Base-by-base conservation (phyloP, 1,140 invertebrate genomes). In the Formica exsecta region DNA sequence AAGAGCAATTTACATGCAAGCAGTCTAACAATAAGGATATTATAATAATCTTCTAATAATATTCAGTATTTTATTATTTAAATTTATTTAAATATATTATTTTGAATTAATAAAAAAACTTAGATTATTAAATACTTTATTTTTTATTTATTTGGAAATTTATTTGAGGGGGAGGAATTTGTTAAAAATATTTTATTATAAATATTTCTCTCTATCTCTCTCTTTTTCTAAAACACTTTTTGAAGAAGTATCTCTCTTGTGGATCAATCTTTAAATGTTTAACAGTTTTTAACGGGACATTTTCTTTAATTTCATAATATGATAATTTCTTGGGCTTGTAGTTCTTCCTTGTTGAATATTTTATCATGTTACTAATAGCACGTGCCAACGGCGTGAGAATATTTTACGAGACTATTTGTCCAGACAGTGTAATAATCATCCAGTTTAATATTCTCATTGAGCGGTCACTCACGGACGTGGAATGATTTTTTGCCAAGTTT, bases 391-490 rank as follows among this genome's bases (percentile, higher is more conserved):
- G 85, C 80, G 88, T 89, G 88, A 90, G 88, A 90, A 90, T 79
- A 75, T 85, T 70, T 44, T 66, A 29, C 88, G 79, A 83, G 74
- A 70, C 62, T 80, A 86, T 89, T 89, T 87, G 74, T 68, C 57
- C 74, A 86, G 74, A 79, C 79, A 71, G 70, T 64, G 74, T 79
- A 87, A 87, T 71, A 90, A 89, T 85, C 59, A 48, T 85, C 64
- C 48, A 73, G 89, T 84, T 80, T 87, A 90, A 90, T 90, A 74
- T 90, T 90, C 88, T 41, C 89, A 90, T 90, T 87, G 90, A 64
- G 64, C n/a, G 32, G 36, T 32, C 29, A 57, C 80, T 77, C 41
- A 48, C 75, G 38, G 41, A 25, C 32, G 36, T 77, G 7, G 32
- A 76, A 77, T 38, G 73, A 77, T 85, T 85, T 51, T 51, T 85